Percentiles rank a stretch among this genome's conserved stretches.
phyloP scores from a whole-genome alignment of 2,797 vertebrate genomes.

The Ptychobarbus kaznakovi region DNA sequence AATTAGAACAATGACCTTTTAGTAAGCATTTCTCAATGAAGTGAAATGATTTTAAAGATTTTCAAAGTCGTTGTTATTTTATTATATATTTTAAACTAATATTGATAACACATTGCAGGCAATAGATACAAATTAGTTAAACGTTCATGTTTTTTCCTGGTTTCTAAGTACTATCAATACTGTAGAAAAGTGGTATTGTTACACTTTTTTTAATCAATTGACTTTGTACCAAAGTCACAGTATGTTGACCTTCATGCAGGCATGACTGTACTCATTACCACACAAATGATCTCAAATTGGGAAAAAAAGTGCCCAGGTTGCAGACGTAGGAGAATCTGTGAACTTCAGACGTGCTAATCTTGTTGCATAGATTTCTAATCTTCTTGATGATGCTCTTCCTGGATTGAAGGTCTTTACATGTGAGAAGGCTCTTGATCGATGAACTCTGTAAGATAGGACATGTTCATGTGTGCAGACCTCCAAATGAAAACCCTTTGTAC shows the following conservation, averaged over 20 bases:
- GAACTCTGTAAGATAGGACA: slow-evolving; percentile 7
- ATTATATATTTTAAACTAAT: not conserved
- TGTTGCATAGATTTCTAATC: slow-evolving; percentile 15
- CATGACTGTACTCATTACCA: not conserved
- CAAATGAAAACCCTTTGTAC: slow-evolving; percentile 38
- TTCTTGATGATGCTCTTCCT: not conserved
- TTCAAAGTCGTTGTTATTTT: not conserved
- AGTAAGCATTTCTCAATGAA: not conserved
- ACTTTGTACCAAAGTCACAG: not conserved
- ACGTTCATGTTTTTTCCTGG: not conserved
- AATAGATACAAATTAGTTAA: not conserved
- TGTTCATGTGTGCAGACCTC: slow-evolving; percentile 9
- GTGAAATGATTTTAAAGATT: too few species aligned
- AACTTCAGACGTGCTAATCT: not conserved
- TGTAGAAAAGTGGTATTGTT: not conserved
- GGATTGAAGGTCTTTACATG: not conserved
- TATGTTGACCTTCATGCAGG: not conserved
- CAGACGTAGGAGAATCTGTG: not conserved
- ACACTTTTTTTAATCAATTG: not conserved
- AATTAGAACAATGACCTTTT: not conserved
- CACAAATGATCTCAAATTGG: not conserved
- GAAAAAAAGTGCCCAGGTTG: not conserved
- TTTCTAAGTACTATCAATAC: not conserved
- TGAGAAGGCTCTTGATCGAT: not conserved
- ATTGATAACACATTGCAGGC: not conserved